Evolutionary conservation across 2,797 vertebrate genomes (phyloP).

Genomic region (Platyrinchus mystaceus): DNA sequence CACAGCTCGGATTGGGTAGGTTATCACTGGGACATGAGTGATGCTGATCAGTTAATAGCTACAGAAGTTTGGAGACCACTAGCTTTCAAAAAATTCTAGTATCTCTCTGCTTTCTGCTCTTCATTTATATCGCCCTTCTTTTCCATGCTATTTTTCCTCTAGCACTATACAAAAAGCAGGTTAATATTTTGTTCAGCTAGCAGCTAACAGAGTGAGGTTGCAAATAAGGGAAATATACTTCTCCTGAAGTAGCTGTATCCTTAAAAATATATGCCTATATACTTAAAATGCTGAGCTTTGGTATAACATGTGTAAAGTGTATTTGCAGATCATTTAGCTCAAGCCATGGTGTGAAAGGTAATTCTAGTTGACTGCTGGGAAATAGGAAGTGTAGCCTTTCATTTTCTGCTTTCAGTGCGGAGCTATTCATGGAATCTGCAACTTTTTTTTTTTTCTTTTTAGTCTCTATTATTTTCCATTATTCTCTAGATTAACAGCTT

Average conservation of each 20-base stretch:
- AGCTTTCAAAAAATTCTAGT: not conserved
- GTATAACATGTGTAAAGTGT: not conserved
- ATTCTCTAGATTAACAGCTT: conserved; percentile 31
- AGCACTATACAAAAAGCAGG: not conserved
- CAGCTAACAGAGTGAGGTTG: not conserved
- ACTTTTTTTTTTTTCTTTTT: not conserved
- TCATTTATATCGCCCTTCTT: not conserved
- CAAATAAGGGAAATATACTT: not conserved
- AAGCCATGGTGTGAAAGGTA: conserved; percentile 29
- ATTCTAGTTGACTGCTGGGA: conserved; percentile 23
- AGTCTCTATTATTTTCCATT: conserved; percentile 31
- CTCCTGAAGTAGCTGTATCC: not conserved
- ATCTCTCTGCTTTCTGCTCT: not conserved
- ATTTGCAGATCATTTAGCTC: conserved; percentile 31
- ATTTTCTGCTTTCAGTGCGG: conserved; percentile 30
- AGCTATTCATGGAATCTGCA: conserved; percentile 33
- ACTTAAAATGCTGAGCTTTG: not conserved
- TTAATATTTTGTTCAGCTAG: conserved; percentile 15
- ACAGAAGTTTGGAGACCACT: not conserved
- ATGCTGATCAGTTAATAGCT: not conserved
- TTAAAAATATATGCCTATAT: not conserved
- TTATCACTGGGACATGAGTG: not conserved
- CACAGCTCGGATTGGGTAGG: not conserved
- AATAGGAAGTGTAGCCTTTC: conserved; percentile 1
- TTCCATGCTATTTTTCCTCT: not conserved